phyloP scores from a whole-genome alignment of 2,888 invertebrate genomes.

The Drosophila diplacantha region DNA sequence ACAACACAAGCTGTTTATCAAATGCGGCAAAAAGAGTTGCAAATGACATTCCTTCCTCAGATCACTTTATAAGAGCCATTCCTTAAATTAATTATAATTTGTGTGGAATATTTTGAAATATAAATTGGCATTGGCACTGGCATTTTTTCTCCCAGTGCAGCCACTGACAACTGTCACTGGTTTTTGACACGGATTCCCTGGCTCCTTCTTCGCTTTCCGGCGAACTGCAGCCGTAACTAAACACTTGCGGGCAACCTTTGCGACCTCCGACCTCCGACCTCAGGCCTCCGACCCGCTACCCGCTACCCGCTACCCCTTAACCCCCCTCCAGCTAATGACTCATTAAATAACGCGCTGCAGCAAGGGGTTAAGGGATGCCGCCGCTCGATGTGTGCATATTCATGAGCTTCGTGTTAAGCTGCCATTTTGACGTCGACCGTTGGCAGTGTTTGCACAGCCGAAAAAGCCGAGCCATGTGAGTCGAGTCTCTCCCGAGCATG shows the following conservation, averaged over 20 bases:
- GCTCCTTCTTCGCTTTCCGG: conserved; percentile 10
- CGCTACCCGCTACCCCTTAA: background rate
- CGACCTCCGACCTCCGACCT: conserved; percentile 26
- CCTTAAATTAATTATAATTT: no score
- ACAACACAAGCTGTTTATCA: no score
- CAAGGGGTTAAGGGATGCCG: conserved; percentile 19
- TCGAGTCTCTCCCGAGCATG: conserved; percentile 19
- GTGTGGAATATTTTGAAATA: background rate
- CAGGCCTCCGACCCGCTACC: conserved; percentile 33
- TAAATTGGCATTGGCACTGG: no score
- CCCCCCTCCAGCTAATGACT: conserved; percentile 56
- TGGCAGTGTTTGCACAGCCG: conserved; percentile 53
- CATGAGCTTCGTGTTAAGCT: conserved; percentile 70
- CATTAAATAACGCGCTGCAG: conserved; percentile 60
- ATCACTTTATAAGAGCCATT: no score
- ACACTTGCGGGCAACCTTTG: conserved; percentile 37
- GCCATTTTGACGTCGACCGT: conserved; percentile 61
- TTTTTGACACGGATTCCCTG: conserved; percentile 61
- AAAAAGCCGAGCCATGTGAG: conserved; percentile 24
- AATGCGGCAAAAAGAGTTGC: no score
- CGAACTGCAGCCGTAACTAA: conserved; percentile 34
- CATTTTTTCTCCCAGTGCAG: conserved; percentile 7
- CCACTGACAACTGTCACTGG: conserved; percentile 61
- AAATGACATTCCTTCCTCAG: background rate
- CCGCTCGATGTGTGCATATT: conserved; percentile 56